These are phyloP conservation scores for Micronycteris hirsuta DNA, from an alignment of 2,113 vertebrate genomes.

Conservation along the genomic window DNA sequence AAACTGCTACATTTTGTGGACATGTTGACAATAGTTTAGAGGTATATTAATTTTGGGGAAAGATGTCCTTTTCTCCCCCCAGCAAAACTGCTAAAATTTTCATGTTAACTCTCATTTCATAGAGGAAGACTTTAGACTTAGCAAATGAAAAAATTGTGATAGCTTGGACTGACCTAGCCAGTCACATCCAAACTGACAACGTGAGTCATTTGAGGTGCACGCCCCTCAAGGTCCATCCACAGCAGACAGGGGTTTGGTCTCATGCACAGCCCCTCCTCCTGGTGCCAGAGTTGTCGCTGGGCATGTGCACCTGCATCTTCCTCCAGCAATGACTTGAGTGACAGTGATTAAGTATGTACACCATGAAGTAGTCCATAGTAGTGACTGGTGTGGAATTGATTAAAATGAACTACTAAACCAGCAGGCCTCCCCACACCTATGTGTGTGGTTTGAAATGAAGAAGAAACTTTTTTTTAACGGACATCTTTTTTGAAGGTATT, in stretches of 20 bases:
- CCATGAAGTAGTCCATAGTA: background rate
- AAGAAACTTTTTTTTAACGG: no score
- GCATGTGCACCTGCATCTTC: background rate
- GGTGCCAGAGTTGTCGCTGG: background rate
- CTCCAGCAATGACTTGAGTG: background rate
- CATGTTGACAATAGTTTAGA: no score
- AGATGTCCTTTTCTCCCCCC: background rate
- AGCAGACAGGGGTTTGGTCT: background rate
- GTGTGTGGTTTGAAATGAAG: no score
- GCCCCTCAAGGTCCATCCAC: background rate
- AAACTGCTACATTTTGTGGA: no score
- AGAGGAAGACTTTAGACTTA: background rate
- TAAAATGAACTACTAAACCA: background rate
- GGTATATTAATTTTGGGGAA: no score
- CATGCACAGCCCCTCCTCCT: background rate
- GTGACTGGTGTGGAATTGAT: background rate
- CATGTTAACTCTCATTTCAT: background rate
- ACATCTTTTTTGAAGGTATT: no score
- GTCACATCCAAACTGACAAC: background rate
- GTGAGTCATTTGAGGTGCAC: no score
- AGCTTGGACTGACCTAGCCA: background rate
- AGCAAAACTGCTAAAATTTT: background rate
- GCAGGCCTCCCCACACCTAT: background rate
- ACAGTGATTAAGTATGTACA: background rate
- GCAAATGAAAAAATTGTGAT: background rate